A percentile compares a stretch with the other conserved stretches of the same genome.
Conservation (phyloP, 2,888 invertebrate species). For the Mactromeris polynyma region DNA sequence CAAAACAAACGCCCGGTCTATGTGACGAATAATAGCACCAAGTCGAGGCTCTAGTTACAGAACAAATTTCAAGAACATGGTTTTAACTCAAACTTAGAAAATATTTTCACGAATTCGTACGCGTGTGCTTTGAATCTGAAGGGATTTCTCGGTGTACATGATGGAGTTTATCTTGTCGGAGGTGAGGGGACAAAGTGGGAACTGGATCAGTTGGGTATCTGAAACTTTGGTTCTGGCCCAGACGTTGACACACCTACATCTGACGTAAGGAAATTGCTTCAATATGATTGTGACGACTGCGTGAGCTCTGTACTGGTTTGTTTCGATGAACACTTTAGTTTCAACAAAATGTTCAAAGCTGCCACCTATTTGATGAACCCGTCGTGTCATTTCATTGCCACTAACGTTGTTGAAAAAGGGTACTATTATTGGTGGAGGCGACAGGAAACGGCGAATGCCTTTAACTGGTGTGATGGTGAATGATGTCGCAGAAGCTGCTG, state of each 20-base stretch:
- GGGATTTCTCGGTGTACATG: slow-evolving; percentile 90
- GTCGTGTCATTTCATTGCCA: slow-evolving; percentile 94
- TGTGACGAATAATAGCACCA: slow-evolving; percentile 82
- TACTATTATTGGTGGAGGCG: slow-evolving; percentile 49
- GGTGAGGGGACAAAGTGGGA: slow-evolving; percentile 94
- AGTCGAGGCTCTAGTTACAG: slow-evolving; percentile 69
- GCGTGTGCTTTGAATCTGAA: slow-evolving; percentile 93
- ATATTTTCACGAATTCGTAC: slow-evolving; percentile 94
- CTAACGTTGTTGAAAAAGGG: slow-evolving; percentile 89
- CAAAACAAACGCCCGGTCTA: slow-evolving; percentile 76
- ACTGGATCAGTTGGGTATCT: slow-evolving; percentile 92
- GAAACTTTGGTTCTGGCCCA: slow-evolving; percentile 91
- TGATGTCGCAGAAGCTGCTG: slow-evolving; percentile 72
- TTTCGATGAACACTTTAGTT: slow-evolving; percentile 96
- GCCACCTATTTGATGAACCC: slow-evolving; percentile 95
- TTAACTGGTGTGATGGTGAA: slow-evolving; percentile 79
- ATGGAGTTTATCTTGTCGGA: slow-evolving; percentile 94
- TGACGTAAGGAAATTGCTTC: slow-evolving; percentile 69
- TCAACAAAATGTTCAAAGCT: slow-evolving; percentile 96
- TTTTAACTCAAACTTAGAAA: slow-evolving; percentile 88
- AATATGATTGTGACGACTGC: slow-evolving; percentile 75
- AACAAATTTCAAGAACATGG: slow-evolving; percentile 76
- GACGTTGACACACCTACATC: slow-evolving; percentile 75
- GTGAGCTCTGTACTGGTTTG: slow-evolving; percentile 97
- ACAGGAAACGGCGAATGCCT: slow-evolving; percentile 73